These are phyloP conservation scores for Diadophis punctatus DNA, from an alignment of 2,113 vertebrate genomes.

Conservation along the genomic window DNA sequence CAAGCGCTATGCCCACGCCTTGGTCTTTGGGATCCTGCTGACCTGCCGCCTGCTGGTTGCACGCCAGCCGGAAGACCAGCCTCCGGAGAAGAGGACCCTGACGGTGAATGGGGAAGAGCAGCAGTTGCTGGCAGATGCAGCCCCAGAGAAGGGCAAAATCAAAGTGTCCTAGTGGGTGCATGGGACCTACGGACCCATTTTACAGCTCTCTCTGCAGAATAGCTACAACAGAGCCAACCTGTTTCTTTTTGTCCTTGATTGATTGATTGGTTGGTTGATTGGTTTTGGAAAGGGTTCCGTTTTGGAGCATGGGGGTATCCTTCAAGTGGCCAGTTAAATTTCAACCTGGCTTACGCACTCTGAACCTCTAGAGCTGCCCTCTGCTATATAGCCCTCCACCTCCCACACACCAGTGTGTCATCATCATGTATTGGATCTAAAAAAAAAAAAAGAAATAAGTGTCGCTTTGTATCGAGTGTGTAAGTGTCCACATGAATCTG, in stretches of 20 bases:
- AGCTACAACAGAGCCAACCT: constrained; percentile 46
- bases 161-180: constrained; percentile 83
- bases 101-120: constrained; percentile 72
- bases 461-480: not conserved
- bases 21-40: constrained; percentile 96
- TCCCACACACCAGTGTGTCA: constrained; percentile 1
- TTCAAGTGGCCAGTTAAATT: constrained; percentile 31
- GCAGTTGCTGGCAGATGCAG: constrained; percentile 62
- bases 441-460: constrained; percentile 6
- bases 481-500: not conserved
- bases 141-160: constrained; percentile 88
- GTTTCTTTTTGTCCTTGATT: constrained; percentile 42
- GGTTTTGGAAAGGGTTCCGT: constrained; percentile 58
- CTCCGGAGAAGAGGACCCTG: constrained; percentile 76
- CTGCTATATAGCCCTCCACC: not conserved
- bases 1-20: constrained; percentile 92
- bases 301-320: constrained; percentile 54
- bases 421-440: constrained; percentile 28
- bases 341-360: constrained; percentile 40
- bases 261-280: not conserved
- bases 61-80: constrained; percentile 87
- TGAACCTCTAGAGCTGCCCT: constrained; percentile 36
- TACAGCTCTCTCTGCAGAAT: constrained; percentile 60
- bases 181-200: constrained; percentile 59
- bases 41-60: constrained; percentile 94